Percentiles rank a stretch among this genome's conserved stretches.
Conservation (phyloP, 2,888 invertebrate genomes). For the Campoletis raptor region DNA sequence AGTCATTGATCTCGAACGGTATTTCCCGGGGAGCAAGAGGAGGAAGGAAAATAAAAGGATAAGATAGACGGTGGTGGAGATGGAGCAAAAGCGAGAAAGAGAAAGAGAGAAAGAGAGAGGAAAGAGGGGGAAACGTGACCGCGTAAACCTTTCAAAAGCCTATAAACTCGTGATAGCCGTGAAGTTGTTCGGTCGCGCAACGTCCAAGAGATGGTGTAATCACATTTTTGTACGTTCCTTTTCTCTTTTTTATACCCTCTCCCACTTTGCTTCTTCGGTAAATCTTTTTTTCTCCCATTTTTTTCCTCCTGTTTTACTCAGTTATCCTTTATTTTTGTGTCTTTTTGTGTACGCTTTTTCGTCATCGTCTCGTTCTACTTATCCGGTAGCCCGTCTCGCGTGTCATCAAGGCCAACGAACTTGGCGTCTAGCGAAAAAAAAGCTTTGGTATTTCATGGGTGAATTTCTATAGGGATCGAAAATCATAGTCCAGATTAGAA, state of each 20-base stretch:
- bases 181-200: slow-evolving; percentile 68
- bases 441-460: slow-evolving; percentile 12
- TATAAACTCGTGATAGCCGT: slow-evolving; percentile 69
- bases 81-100: slow-evolving; percentile 5
- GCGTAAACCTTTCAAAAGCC: slow-evolving; percentile 70
- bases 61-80: slow-evolving; percentile 34
- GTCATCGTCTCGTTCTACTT: slow-evolving; percentile 61
- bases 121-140: slow-evolving; percentile 62
- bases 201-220: slow-evolving; percentile 65
- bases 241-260: slow-evolving; percentile 39
- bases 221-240: slow-evolving; percentile 63
- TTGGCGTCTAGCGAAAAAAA: slow-evolving; percentile 35
- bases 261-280: slow-evolving; percentile 35
- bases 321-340: slow-evolving; percentile 20
- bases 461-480: neutral
- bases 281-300: slow-evolving; percentile 42
- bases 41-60: slow-evolving; percentile 41
- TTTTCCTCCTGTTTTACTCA: slow-evolving; percentile 38
- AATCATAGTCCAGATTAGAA: neutral
- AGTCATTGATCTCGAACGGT: slow-evolving; percentile 59
- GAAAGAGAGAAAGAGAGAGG: slow-evolving; percentile 22
- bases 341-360: slow-evolving; percentile 40
- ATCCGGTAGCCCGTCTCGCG: slow-evolving; percentile 58
- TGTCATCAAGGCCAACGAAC: slow-evolving; percentile 65
- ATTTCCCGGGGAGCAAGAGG: slow-evolving; percentile 49